Evolutionary conservation across 1,140 invertebrate genomes (phyloP), one percentile per base, ranked within the genome.

Genomic region (Lordiphosa collinella): DNA sequence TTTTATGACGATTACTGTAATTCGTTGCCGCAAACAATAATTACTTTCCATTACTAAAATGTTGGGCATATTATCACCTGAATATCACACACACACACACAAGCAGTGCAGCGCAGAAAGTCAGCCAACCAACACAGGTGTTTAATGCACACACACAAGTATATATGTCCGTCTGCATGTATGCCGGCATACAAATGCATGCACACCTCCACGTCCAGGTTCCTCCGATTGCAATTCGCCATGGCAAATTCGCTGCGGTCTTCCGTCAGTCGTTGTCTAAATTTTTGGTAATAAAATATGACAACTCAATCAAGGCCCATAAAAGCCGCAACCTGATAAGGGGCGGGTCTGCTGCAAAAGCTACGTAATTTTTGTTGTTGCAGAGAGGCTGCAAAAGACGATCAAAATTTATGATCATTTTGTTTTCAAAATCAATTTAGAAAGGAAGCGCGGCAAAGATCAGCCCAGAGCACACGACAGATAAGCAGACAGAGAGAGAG

Each of bases 21-120:
- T 88, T 88, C 86, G 86, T 86, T 86, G 70, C 86, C 73, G 78
- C 86, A 88, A 84, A 88, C 86, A 88, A 88, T 86, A 88, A 88
- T 88, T 88, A 86, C 86, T 88, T 88, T 88, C 86, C 86, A 88
- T 88, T 88, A 88, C 80, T 80, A 88, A 88, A 88, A 88, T 88
- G 86, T 86, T 80, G 86, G 86, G 86, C 86, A 88, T 88, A 88
- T 88, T 88, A 88, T 88, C 86, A 88, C 86, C 86, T 88, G 86
- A 88, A 84, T 84, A 88, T 87, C 86, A 84, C 78, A 84, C 60
- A 78, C 75, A 79, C 50, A 72, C 54, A 61, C 54, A 67, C 34
- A 62, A 32, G 47, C 49, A 62, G 14, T 16, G 14, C 14, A 62
- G 22, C 9, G 35, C 12, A 54, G 18, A 51, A 37, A 54, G 25